A percentile compares a stretch with the other conserved stretches of the same genome.
Conservation (phyloP, 2,113 vertebrate genomes). For the Sander lucioperca region DNA sequence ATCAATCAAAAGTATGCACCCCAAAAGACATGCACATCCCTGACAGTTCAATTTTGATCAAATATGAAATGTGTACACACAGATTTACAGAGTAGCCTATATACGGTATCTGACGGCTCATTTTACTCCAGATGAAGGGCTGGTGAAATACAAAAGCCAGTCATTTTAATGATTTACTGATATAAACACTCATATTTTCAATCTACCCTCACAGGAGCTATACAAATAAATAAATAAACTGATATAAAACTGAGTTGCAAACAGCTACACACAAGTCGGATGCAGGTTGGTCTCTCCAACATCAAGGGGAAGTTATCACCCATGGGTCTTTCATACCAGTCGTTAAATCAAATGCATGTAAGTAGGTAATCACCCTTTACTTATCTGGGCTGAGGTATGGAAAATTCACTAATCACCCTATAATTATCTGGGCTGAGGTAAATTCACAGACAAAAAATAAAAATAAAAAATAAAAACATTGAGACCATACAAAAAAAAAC, state of each 20-base stretch:
- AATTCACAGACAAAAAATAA: constrained; percentile 27
- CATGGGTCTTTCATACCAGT: constrained; percentile 10
- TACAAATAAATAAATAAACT: constrained; percentile 19
- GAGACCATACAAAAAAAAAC: constrained; percentile 32
- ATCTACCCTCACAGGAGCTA: constrained; percentile 3
- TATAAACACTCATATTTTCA: constrained; percentile 31
- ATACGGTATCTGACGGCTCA: constrained; percentile 49
- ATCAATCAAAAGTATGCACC: constrained; percentile 38
- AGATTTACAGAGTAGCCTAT: constrained; percentile 31
- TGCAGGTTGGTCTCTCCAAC: constrained; percentile 1
- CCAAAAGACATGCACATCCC: constrained; percentile 37
- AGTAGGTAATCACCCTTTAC: constrained; percentile 37
- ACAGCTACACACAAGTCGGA: background rate
- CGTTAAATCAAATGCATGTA: constrained; percentile 28
- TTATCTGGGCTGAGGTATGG: constrained; percentile 42
- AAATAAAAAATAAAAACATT: constrained; percentile 15
- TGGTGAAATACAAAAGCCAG: constrained; percentile 47
- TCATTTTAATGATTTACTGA: constrained; percentile 63
- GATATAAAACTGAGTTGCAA: background rate
- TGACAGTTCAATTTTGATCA: constrained; percentile 62
- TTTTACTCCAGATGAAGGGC: constrained; percentile 56
- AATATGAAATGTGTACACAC: constrained; percentile 52
- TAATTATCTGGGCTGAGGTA: constrained; percentile 36
- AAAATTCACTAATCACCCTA: constrained; percentile 47
- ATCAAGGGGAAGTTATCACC: constrained; percentile 26